Base-by-base conservation (phyloP, 2,888 invertebrate species). In the Synergus japonicus region DNA sequence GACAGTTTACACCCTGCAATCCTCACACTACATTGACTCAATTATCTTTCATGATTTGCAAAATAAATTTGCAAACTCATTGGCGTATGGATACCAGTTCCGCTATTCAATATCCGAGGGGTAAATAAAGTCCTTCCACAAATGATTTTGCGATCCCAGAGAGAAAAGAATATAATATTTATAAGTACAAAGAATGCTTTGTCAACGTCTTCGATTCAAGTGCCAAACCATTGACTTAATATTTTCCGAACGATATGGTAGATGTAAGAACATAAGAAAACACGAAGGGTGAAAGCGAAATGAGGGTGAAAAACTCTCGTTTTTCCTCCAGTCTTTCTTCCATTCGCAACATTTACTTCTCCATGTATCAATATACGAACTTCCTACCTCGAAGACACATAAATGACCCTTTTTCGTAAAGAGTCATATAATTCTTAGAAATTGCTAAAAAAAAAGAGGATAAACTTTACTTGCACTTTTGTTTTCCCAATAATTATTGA, bases 181-280 rank as follows among this genome's bases (percentile, higher is more conserved):
- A 73, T 54, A 37, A 49, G 67, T 15, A 46, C 29, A 22, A 22
- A 49, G 29, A 29, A 46, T 29, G 29, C 29, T 69, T 49, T 69
- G 37, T 69, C n/a, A 69, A 69, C 29, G 49, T 69, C 9, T 49
- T 49, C 69, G 49, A 73, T 58, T 41, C 41, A 54, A n/a, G 12
- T 73, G 41, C 8, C 43, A 12, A 66, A 66, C 73, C 29, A 29
- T 29, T 29, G 29, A 22, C 29, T 73, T 54, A 15, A 73, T 73
- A 41, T 73, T 73, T 73, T 54, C 49, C 73, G 73, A 49, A 73
- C 7, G 37, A 49, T 73, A 73, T 73, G 41, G 37, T 49, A 15
- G 49, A 22, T 69, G 69, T 22, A 22, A 13, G 22, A 29, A 29
- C 29, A 29, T 73, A 37, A 73, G n/a, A 37, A n/a, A n/a, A 73